Conservation (phyloP, 1,140 invertebrate genomes). For the Zaprionus gabonicus region DNA sequence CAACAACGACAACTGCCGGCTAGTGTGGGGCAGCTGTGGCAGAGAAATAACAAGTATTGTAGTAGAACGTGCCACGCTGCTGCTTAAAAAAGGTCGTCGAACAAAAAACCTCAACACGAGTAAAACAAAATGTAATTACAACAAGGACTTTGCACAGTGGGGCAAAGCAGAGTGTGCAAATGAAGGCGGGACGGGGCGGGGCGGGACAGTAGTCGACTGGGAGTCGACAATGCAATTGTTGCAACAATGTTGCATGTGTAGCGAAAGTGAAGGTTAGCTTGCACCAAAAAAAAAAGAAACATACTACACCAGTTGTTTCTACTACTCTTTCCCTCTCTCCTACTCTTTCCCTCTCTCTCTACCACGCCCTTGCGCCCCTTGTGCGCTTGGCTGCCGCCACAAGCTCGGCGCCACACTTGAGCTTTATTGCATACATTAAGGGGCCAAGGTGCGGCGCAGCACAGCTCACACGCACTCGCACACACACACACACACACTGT, state of each 20-base stretch:
- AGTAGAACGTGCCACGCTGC: conserved; percentile 23
- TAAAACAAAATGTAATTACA: conserved; percentile 83
- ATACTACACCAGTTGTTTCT: conserved; percentile 5
- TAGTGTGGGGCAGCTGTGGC: conserved; percentile 13
- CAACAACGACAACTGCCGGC: conserved; percentile 43
- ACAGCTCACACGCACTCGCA: conserved; percentile 43
- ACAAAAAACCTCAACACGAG: conserved; percentile 82
- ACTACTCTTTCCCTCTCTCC: background rate
- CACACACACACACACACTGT: conserved; percentile 30
- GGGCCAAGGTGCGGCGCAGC: conserved; percentile 77
- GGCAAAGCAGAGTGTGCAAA: background rate
- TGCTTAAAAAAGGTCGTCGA: conserved; percentile 62
- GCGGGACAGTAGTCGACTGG: conserved; percentile 43
- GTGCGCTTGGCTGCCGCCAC: conserved; percentile 17
- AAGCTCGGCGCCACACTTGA: conserved; percentile 69
- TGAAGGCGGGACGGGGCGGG: conserved; percentile 21
- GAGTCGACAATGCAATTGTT: conserved; percentile 40
- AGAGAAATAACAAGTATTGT: conserved; percentile 9
- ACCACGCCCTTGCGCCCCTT: background rate
- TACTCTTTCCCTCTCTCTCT: background rate
- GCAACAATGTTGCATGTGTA: conserved; percentile 72
- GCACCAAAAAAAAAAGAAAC: conserved; percentile 27
- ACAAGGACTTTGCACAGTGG: conserved; percentile 67
- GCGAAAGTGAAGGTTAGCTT: conserved; percentile 78
- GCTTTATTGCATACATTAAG: conserved; percentile 83